phyloP scores from a whole-genome alignment of 2,113 vertebrate species.

The Dicentrarchus labrax region DNA sequence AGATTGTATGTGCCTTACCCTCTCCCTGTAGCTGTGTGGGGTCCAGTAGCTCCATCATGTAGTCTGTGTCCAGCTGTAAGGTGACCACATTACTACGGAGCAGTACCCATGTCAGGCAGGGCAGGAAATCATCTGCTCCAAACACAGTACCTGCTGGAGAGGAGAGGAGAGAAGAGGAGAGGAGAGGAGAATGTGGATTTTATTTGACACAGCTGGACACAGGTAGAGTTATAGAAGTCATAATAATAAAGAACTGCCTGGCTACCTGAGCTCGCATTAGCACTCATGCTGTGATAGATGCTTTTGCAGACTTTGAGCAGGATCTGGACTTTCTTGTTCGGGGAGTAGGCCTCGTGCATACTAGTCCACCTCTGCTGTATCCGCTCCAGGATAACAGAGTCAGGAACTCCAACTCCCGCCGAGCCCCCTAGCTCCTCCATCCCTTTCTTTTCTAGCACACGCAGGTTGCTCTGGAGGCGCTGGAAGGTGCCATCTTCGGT shows the following conservation, averaged over 20 bases:
- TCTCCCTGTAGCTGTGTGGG: constrained; percentile 90
- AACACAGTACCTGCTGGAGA: constrained; percentile 81
- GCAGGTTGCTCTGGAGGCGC: constrained; percentile 76
- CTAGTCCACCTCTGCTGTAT: constrained; percentile 84
- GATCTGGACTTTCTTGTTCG: constrained; percentile 88
- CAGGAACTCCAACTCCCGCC: constrained; percentile 79
- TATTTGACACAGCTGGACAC: background rate
- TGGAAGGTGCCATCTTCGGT: constrained; percentile 72
- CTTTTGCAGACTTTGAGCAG: constrained; percentile 90
- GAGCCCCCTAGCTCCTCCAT: constrained; percentile 80
- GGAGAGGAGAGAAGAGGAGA: too few relatives aligned
- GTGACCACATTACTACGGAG: constrained; percentile 86
- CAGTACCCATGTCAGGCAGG: constrained; percentile 90
- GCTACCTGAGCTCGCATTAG: constrained; percentile 79
- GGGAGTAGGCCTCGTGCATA: constrained; percentile 88
- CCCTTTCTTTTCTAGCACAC: constrained; percentile 59
- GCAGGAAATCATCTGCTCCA: constrained; percentile 92
- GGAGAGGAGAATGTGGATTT: background rate
- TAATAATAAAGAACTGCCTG: background rate
- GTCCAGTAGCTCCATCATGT: constrained; percentile 94
- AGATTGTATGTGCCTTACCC: constrained; percentile 73
- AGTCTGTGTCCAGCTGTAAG: constrained; percentile 90
- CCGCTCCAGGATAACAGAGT: constrained; percentile 79
- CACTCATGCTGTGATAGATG: constrained; percentile 89
- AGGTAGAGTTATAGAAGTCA: background rate